A percentile compares a stretch with the other conserved stretches of the same genome.
Conservation (phyloP, 2,888 invertebrate species). For the Malacosoma neustria region DNA sequence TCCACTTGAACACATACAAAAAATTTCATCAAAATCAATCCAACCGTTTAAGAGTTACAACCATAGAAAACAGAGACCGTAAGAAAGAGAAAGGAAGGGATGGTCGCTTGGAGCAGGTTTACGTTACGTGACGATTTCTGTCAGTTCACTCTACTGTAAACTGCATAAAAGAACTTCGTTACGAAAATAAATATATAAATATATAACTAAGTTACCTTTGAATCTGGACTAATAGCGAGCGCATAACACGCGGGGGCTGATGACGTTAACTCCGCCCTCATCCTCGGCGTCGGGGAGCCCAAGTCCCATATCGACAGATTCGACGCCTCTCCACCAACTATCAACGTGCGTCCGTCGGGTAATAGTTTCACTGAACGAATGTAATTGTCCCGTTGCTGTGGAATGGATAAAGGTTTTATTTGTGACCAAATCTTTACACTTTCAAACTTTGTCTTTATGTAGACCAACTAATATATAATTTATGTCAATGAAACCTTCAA, state of each 20-base stretch:
- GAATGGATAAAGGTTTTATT: constrained; percentile 2
- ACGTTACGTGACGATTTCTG: too few relatives aligned
- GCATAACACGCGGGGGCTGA: constrained; percentile 98
- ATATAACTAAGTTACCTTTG: constrained; percentile 77
- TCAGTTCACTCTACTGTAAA: too few relatives aligned
- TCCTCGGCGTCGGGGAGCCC: constrained; percentile 88
- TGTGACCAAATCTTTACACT: not conserved
- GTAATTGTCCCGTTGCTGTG: constrained; percentile 94
- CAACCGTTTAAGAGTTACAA: too few relatives aligned
- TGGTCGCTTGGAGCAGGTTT: too few relatives aligned
- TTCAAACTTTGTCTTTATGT: too few relatives aligned
- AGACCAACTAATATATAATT: too few relatives aligned
- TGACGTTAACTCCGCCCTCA: constrained; percentile 92
- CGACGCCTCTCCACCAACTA: constrained; percentile 97
- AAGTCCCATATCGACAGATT: constrained; percentile 98
- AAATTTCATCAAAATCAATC: too few relatives aligned
- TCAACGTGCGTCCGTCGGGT: constrained; percentile 93
- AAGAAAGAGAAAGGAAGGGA: too few relatives aligned
- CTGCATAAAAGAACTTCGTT: too few relatives aligned
- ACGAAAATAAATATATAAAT: constrained; percentile 5
- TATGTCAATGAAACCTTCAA: too few relatives aligned
- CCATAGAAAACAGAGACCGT: too few relatives aligned
- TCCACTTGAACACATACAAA: too few relatives aligned
- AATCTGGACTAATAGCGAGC: constrained; percentile 96
- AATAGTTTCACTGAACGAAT: constrained; percentile 92